Base-by-base conservation (phyloP, 2,797 vertebrate species). In the Malacoctenus gilli region DNA sequence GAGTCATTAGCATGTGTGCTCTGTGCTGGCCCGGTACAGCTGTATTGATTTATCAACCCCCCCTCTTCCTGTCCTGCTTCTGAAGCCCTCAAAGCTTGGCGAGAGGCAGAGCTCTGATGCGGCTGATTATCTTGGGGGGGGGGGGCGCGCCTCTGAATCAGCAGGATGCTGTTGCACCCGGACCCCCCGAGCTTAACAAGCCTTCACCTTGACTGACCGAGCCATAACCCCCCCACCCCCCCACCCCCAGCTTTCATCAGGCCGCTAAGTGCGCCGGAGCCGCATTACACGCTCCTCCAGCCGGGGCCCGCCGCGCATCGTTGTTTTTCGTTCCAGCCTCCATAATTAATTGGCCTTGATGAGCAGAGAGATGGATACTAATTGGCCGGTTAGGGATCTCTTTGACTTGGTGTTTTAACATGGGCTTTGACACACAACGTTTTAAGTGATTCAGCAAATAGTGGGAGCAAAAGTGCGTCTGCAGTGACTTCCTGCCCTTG, bases 301-400 rank as follows among this genome's bases (percentile, higher is more conserved):
- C 10, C n/a, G n/a, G 18, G 62, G 62, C 63, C 69, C 46, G 0
- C 49, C 72, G 71, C 40, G 61, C 42, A 71, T 63, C 44, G 6
- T 54, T 85, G 53, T 80, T 84, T n/a, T 85, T 73, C 22, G 8
- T 76, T 72, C 58, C 61, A 73, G 67, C 64, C 77, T 71, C 64
- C 46, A 67, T 84, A 84, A 85, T 79, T 82, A 85, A 87, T 84
- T 72, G 82, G 69, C 77, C 77, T 84, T 85, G 76, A 87, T 84
- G 81, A 88, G 84, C 55, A 25, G 14, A 23, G 69, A 60, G 71
- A 68, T 70, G 72, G 70, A 72, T 73, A 37, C 77, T 89, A 87
- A 89, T 89, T 83, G 77, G 82, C 34, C 32, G 52, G 75, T 80
- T 75, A 79, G 86, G 76, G 83, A 83, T 85, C 58, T 73, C 39